Evolutionary conservation across 2,888 invertebrate species (phyloP).

Genomic region (Anarsia innoxiella): DNA sequence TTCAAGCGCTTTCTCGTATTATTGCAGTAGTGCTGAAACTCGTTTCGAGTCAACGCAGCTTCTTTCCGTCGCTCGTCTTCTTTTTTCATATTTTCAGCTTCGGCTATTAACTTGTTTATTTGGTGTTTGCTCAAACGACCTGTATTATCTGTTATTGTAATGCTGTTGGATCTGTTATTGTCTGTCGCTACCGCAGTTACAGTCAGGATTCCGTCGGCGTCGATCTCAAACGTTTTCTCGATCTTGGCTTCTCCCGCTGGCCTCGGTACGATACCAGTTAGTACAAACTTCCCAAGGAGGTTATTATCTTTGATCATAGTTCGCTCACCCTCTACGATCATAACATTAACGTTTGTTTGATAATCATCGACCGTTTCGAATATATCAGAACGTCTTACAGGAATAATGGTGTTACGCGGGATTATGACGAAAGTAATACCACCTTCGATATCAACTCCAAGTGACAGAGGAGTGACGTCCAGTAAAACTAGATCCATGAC

Average conservation of each 20-base stretch:
- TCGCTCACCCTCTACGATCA: background rate
- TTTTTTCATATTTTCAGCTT: too few relatives aligned
- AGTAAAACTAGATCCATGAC: too few relatives aligned
- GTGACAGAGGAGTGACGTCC: too few relatives aligned
- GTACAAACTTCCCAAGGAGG: background rate
- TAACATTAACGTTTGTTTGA: background rate
- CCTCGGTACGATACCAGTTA: background rate
- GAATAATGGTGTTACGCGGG: slow-evolving; percentile 1
- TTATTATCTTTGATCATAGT: background rate
- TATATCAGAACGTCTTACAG: background rate
- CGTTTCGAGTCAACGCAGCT: background rate
- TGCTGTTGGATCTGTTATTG: background rate
- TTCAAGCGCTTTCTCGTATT: too few relatives aligned
- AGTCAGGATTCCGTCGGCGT: background rate
- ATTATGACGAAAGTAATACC: background rate
- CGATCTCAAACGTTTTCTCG: background rate
- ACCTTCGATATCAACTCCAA: too few relatives aligned
- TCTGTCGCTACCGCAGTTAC: background rate
- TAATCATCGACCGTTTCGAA: background rate
- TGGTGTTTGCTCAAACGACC: slow-evolving; percentile 1
- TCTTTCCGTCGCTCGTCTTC: background rate
- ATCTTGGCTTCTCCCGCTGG: background rate
- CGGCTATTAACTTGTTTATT: background rate
- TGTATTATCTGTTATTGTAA: slow-evolving; percentile 6
- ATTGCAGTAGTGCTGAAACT: too few relatives aligned